Evolutionary conservation across 1,140 invertebrate genomes (phyloP).

Genomic region (Trissolcus basalis): DNA sequence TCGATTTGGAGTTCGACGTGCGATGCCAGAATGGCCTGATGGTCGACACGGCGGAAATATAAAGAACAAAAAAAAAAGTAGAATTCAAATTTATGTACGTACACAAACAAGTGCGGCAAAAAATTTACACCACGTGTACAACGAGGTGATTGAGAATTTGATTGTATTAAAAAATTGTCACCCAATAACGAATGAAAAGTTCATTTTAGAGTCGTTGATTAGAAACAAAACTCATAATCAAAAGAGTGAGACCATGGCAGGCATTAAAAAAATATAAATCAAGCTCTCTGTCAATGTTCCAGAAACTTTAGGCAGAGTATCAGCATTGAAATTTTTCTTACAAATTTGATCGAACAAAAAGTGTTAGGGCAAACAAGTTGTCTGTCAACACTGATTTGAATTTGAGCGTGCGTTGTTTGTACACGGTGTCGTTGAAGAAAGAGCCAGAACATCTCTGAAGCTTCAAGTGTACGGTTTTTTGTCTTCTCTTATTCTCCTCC

Average conservation of each 20-base stretch:
- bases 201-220: no score
- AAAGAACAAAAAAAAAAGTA: slow-evolving; percentile 18
- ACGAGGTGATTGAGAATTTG: background rate
- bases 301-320: no score
- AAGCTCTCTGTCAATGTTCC: no score
- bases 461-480: slow-evolving; percentile 20
- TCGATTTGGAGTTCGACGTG: slow-evolving; percentile 40
- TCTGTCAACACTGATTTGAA: slow-evolving; percentile 59
- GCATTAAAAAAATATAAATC: no score
- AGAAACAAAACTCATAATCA: no score
- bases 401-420: slow-evolving; percentile 49
- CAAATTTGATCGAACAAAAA: slow-evolving; percentile 31
- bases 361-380: slow-evolving; percentile 34
- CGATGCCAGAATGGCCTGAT: slow-evolving; percentile 27
- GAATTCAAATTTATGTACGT: slow-evolving; percentile 36
- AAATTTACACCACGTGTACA: background rate
- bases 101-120: slow-evolving; percentile 18
- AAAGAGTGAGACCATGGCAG: no score
- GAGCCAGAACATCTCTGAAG: slow-evolving; percentile 2
- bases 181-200: no score
- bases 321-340: slow-evolving; percentile 15
- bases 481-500: background rate
- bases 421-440: slow-evolving; percentile 32
- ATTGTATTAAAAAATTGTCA: no score
- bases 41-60: slow-evolving; percentile 9